Percentiles rank a stretch among this genome's conserved stretches.
Evolutionary conservation across 2,113 vertebrate species (phyloP).

Genomic region (Progne subis): DNA sequence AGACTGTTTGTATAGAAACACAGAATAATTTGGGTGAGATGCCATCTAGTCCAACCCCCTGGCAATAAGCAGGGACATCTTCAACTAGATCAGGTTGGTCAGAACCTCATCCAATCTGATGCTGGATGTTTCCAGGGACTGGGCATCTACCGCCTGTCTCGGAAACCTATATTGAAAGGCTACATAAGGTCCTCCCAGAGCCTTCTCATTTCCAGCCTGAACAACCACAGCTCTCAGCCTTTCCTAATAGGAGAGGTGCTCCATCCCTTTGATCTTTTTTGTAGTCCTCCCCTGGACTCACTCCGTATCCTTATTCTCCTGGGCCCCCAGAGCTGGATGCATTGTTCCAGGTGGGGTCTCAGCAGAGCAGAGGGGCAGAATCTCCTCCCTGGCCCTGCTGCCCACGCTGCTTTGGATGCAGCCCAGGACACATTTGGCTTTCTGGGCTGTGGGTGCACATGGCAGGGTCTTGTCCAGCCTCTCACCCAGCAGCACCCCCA

Average conservation of each 20-base stretch:
- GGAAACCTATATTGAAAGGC: background rate
- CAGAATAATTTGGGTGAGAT: background rate
- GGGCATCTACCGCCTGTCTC: background rate
- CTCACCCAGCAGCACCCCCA: background rate
- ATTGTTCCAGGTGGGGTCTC: background rate
- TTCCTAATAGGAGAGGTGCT: background rate
- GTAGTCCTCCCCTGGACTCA: background rate
- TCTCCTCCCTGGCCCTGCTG: background rate
- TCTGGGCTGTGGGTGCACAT: background rate
- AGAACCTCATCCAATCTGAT: background rate
- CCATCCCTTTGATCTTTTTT: background rate
- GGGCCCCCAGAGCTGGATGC: background rate
- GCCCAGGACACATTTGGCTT: rapidly evolving
- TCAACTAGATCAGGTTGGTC: background rate
- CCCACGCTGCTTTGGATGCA: background rate
- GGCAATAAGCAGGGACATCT: background rate
- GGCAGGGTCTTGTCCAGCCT: background rate
- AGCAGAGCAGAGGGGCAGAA: background rate
- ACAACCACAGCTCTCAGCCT: background rate
- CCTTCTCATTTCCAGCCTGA: background rate
- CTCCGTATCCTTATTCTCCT: background rate
- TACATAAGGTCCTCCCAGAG: background rate
- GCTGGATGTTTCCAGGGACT: background rate
- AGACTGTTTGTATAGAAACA: background rate
- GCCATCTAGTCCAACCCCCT: background rate